These are phyloP conservation scores for Eilema griseolum DNA, from an alignment of 2,888 invertebrate species.

Conservation along the genomic window DNA sequence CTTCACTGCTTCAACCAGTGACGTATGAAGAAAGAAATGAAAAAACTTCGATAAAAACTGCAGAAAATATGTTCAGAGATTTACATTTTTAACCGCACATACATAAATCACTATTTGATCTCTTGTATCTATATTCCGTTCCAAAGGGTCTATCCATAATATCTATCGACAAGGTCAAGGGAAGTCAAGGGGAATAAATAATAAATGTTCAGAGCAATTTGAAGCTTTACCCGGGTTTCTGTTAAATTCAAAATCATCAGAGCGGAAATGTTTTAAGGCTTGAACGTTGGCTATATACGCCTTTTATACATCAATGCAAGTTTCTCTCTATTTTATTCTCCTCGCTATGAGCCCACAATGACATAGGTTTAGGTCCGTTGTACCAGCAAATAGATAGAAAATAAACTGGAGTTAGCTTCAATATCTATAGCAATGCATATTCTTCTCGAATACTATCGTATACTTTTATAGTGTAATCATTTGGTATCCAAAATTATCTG, in stretches of 20 bases:
- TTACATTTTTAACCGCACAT: not conserved
- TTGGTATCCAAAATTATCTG: too few relatives aligned
- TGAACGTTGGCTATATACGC: not conserved
- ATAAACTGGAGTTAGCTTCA: not conserved
- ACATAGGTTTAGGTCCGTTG: not conserved
- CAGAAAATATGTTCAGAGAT: not conserved
- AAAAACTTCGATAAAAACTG: not conserved
- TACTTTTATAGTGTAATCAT: too few relatives aligned
- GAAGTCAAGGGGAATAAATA: conserved; percentile 12
- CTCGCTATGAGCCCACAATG: not conserved
- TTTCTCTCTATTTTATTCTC: not conserved
- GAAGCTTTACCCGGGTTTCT: conserved; percentile 2
- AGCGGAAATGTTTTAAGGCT: conserved; percentile 11
- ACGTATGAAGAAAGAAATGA: not conserved
- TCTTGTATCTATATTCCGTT: not conserved
- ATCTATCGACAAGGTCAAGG: conserved; percentile 3
- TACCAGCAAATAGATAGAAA: not conserved
- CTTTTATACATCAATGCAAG: conserved; percentile 12
- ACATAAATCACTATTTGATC: not conserved
- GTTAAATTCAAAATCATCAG: conserved; percentile 15
- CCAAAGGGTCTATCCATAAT: conserved; percentile 4
- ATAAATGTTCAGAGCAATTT: conserved; percentile 13
- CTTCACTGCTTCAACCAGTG: not conserved
- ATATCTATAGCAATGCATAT: not conserved
- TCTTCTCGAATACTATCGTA: too few relatives aligned